A percentile compares a stretch with the other conserved stretches of the same genome.
phyloP scores from a whole-genome alignment of 2,888 invertebrate genomes.

The Dolichopus griseipennis region DNA sequence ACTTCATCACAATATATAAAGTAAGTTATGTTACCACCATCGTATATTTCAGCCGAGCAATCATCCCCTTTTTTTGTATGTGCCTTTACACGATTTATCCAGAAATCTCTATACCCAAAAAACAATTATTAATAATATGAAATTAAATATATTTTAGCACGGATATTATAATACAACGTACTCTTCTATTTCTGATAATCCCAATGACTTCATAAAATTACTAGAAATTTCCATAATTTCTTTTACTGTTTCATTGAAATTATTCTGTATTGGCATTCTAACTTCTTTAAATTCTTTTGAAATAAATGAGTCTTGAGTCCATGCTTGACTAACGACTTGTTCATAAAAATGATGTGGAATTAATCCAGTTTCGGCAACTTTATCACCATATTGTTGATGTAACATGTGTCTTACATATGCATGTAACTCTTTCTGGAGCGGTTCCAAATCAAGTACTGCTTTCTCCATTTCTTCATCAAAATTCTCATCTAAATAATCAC shows the following conservation, averaged over 20 bases:
- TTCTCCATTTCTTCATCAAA: constrained; percentile 46
- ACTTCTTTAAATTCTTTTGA: neutral
- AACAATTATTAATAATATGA: too few species aligned
- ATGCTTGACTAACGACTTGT: constrained; percentile 13
- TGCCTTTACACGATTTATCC: neutral
- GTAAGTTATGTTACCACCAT: neutral
- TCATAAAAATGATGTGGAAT: constrained; percentile 17
- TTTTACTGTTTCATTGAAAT: constrained; percentile 5
- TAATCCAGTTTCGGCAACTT: constrained; percentile 10
- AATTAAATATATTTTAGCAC: too few species aligned
- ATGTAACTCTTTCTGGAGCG: constrained; percentile 67
- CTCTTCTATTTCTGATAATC: constrained; percentile 13
- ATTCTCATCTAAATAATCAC: constrained; percentile 26
- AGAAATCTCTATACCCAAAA: too few species aligned
- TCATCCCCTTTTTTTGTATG: constrained; percentile 8
- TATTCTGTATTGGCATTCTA: constrained; percentile 4
- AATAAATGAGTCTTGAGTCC: constrained; percentile 10
- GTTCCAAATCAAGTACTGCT: constrained; percentile 61
- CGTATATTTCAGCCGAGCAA: constrained; percentile 7
- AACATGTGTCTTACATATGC: constrained; percentile 63
- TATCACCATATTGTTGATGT: constrained; percentile 19
- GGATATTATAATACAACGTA: neutral
- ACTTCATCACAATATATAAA: constrained; percentile 15
- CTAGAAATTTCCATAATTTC: constrained; percentile 9
- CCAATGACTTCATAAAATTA: constrained; percentile 16